These are phyloP conservation scores for Hydriomena furcata DNA, from an alignment of 2,888 invertebrate genomes.

Conservation along the genomic window DNA sequence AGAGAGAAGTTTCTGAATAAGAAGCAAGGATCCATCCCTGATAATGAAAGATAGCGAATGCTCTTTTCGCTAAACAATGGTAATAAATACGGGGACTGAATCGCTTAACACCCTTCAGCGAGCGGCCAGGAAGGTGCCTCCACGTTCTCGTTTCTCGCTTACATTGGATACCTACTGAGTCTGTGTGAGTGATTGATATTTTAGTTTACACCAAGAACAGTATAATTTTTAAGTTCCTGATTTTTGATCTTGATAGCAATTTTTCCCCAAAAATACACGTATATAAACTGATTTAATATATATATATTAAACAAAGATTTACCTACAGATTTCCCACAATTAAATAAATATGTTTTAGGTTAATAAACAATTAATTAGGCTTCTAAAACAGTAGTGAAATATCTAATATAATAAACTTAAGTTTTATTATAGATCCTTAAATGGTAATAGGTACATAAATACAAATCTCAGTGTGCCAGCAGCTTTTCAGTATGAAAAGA, in stretches of 20 bases:
- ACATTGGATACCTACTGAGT: constrained; percentile 36
- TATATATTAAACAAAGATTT: no score
- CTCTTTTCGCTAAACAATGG: constrained; percentile 80
- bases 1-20: constrained; percentile 49
- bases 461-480: constrained; percentile 59
- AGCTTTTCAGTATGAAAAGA: constrained; percentile 71
- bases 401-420: no score
- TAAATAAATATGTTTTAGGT: no score
- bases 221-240: background rate
- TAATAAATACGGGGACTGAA: constrained; percentile 80
- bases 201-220: constrained; percentile 22
- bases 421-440: no score
- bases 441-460: no score
- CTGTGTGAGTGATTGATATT: constrained; percentile 42
- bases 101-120: constrained; percentile 66
- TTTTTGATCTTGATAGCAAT: background rate
- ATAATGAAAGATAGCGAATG: constrained; percentile 77
- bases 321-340: no score
- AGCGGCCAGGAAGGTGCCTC: constrained; percentile 40
- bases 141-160: constrained; percentile 29
- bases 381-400: no score
- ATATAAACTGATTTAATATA: no score
- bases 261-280: no score
- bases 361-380: no score
- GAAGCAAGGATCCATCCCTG: constrained; percentile 43